phyloP scores from a whole-genome alignment of 2,888 invertebrate genomes.

The Drosophila stalkeri region DNA sequence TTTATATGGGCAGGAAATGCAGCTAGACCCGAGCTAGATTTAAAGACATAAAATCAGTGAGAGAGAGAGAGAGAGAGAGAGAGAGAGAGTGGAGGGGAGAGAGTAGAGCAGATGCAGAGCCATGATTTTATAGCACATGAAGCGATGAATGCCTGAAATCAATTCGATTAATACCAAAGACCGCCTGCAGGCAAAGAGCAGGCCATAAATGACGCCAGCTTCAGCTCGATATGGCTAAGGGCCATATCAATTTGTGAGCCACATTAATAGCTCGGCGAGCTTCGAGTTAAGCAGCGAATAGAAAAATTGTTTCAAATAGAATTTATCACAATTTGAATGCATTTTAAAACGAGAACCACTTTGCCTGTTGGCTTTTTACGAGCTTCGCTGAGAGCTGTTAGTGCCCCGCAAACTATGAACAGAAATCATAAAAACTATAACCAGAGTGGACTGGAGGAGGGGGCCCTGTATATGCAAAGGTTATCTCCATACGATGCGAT shows the following conservation, averaged over 20 bases:
- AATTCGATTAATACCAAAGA: conserved; percentile 42
- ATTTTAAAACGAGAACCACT: conserved; percentile 60
- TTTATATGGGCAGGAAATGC: conserved; percentile 62
- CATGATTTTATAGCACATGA: conserved; percentile 24
- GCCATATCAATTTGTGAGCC: conserved; percentile 54
- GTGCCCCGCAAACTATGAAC: conserved; percentile 11
- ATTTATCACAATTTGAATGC: conserved; percentile 61
- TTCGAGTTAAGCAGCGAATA: conserved; percentile 12
- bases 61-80: neutral
- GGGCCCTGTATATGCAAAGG: conserved; percentile 44
- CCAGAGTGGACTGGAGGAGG: conserved; percentile 11
- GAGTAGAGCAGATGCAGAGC: conserved; percentile 2
- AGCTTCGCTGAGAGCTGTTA: conserved; percentile 26
- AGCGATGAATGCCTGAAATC: conserved; percentile 36
- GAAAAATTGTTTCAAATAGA: conserved; percentile 46
- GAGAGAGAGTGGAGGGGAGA: too few species aligned
- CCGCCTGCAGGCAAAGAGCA: conserved; percentile 41
- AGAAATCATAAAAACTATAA: conserved; percentile 27
- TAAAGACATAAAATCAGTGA: neutral
- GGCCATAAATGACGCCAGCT: conserved; percentile 61
- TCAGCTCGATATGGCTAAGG: conserved; percentile 12
- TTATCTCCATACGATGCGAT: conserved; percentile 44
- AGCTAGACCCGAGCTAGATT: conserved; percentile 44
- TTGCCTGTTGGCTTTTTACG: conserved; percentile 49
- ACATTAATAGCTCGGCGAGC: conserved; percentile 27